phyloP scores from a whole-genome alignment of 1,140 invertebrate species.

The Hylaeus volcanicus region DNA sequence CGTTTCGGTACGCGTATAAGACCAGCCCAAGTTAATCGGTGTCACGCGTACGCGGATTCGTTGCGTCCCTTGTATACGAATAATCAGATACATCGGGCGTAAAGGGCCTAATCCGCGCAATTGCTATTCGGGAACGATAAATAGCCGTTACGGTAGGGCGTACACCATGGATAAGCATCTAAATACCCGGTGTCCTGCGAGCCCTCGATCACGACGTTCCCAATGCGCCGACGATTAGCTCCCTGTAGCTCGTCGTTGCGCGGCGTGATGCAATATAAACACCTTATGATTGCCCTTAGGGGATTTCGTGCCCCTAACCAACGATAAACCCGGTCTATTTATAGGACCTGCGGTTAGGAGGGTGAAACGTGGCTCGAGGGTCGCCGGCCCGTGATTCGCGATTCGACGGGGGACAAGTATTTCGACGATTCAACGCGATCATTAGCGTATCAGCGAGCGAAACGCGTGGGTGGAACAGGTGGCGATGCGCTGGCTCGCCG shows the following conservation, averaged over 20 bases:
- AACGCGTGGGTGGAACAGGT: not conserved
- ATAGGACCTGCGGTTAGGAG: constrained; percentile 10
- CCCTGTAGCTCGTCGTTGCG: constrained; percentile 10
- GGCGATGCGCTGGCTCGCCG: not conserved
- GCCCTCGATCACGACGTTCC: constrained; percentile 9
- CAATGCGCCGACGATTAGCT: constrained; percentile 49
- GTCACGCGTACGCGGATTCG: constrained; percentile 21
- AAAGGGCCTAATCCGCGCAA: constrained; percentile 33
- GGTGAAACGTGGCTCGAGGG: constrained; percentile 1
- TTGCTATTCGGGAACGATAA: constrained; percentile 32
- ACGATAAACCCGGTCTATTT: constrained; percentile 58
- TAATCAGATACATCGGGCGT: constrained; percentile 26
- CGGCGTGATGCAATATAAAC: constrained; percentile 60
- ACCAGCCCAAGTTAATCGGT: constrained; percentile 5
- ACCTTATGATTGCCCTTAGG: constrained; percentile 65
- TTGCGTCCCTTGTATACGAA: constrained; percentile 6
- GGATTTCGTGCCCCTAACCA: constrained; percentile 39
- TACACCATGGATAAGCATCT: constrained; percentile 47
- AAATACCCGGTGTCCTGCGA: constrained; percentile 30
- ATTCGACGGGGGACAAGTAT: not conserved
- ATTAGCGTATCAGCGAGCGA: not conserved
- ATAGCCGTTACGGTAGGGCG: constrained; percentile 32
- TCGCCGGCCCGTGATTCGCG: constrained; percentile 18
- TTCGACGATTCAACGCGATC: constrained; percentile 3
- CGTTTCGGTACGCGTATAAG: not conserved